Percentiles rank a stretch among this genome's conserved stretches.
Evolutionary conservation across 2,888 invertebrate species (phyloP).

Genomic region (Mimumesa dahlbomi): DNA sequence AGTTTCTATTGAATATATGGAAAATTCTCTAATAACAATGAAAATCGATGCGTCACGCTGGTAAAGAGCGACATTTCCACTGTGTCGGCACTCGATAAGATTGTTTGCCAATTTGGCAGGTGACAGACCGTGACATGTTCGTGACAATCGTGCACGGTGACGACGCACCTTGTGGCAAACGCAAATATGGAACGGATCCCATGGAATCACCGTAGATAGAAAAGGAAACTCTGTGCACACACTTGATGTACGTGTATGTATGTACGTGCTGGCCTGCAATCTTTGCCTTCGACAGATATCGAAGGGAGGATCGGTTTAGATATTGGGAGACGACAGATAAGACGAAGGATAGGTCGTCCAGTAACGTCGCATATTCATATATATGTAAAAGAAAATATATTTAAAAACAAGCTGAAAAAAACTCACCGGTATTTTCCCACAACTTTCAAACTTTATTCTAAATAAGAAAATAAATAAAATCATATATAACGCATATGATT

Average conservation of each 20-base stretch:
- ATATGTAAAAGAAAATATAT: neutral
- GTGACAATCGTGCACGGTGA: constrained; percentile 54
- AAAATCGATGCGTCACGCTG: too few relatives aligned
- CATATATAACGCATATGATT: too few relatives aligned
- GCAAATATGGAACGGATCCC: constrained; percentile 68
- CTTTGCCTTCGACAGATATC: constrained; percentile 59
- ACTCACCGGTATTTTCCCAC: too few relatives aligned
- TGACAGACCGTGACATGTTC: constrained; percentile 58
- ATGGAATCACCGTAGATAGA: constrained; percentile 56
- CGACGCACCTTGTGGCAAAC: constrained; percentile 73
- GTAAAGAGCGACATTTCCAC: constrained; percentile 34
- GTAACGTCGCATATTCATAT: neutral
- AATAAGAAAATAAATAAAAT: too few relatives aligned
- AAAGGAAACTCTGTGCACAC: constrained; percentile 52
- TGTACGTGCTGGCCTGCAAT: constrained; percentile 45
- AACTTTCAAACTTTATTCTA: too few relatives aligned
- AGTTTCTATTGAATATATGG: too few relatives aligned
- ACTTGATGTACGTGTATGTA: constrained; percentile 49
- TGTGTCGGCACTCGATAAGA: constrained; percentile 55
- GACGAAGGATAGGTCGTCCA: constrained; percentile 14
- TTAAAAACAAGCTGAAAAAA: neutral
- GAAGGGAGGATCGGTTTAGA: constrained; percentile 50
- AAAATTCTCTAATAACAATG: neutral
- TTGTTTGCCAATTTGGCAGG: constrained; percentile 69
- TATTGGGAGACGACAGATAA: constrained; percentile 54